Conservation (phyloP, 2,797 vertebrate species). For the Micropoecilia bifurca region DNA sequence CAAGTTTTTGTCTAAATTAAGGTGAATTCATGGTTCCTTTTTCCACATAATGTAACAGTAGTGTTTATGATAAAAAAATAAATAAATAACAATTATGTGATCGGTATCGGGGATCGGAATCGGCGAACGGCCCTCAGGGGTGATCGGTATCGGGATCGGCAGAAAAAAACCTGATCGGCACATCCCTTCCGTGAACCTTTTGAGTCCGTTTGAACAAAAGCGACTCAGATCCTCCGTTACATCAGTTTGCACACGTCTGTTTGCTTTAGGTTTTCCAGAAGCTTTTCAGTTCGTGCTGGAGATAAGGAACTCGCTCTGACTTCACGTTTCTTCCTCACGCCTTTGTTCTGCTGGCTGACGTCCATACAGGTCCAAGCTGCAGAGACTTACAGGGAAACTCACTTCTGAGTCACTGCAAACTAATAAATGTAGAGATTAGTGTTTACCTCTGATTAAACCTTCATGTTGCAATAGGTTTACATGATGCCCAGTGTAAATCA, state of each 20-base stretch:
- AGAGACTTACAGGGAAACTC: not conserved
- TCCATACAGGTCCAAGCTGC: not conserved
- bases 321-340: not conserved
- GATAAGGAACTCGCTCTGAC: conserved; percentile 4
- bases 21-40: too few relatives aligned
- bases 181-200: too few relatives aligned
- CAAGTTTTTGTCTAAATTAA: too few relatives aligned
- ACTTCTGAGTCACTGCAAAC: not conserved
- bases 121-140: too few relatives aligned
- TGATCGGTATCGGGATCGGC: too few relatives aligned
- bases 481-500: not conserved
- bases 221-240: not conserved
- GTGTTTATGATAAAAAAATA: too few relatives aligned
- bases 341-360: not conserved
- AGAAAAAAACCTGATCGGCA: too few relatives aligned
- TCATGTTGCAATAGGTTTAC: not conserved
- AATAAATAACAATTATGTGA: too few relatives aligned
- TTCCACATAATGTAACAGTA: too few relatives aligned
- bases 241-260: not conserved
- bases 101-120: too few relatives aligned
- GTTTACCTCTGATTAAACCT: not conserved
- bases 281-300: not conserved
- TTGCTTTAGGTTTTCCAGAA: not conserved
- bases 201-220: not conserved
- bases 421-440: not conserved